Percentiles rank a stretch among this genome's conserved stretches.
These are phyloP conservation scores for Melanogrammus aeglefinus DNA, from an alignment of 2,797 vertebrate genomes.

Conservation along the genomic window DNA sequence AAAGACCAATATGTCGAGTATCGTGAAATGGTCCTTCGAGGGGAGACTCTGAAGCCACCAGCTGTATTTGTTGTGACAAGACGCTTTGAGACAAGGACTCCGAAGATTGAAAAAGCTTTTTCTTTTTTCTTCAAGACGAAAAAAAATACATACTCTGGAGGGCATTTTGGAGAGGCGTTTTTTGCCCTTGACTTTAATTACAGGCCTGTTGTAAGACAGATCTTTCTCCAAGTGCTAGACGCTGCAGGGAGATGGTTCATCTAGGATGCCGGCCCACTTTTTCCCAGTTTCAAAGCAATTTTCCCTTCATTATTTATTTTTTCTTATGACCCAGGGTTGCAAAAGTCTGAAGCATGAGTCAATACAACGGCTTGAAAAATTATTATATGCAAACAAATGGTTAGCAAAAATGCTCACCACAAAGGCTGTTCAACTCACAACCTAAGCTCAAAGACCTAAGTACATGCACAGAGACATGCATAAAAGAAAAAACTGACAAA, in stretches of 20 bases:
- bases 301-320: conserved; percentile 42
- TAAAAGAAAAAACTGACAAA: background rate
- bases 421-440: background rate
- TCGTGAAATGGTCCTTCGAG: background rate
- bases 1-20: background rate
- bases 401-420: background rate
- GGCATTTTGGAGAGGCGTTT: conserved; percentile 44
- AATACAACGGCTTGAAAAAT: background rate
- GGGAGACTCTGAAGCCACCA: background rate
- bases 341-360: conserved; percentile 34
- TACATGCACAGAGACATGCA: background rate
- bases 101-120: conserved; percentile 42
- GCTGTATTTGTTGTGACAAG: background rate
- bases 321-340: conserved; percentile 37
- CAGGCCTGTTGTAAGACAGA: conserved; percentile 71
- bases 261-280: conserved; percentile 55
- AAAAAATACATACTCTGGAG: conserved; percentile 31
- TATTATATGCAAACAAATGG: conserved; percentile 11
- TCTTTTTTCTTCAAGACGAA: conserved; percentile 33
- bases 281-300: conserved; percentile 51
- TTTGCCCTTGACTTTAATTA: conserved; percentile 74
- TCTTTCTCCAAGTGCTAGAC: conserved; percentile 74
- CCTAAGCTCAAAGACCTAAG: background rate
- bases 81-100: conserved; percentile 12
- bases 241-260: conserved; percentile 71